Evolutionary conservation across 2,888 invertebrate genomes (phyloP), one percentile per base, ranked within the genome.

Genomic region (Thecophora atra): DNA sequence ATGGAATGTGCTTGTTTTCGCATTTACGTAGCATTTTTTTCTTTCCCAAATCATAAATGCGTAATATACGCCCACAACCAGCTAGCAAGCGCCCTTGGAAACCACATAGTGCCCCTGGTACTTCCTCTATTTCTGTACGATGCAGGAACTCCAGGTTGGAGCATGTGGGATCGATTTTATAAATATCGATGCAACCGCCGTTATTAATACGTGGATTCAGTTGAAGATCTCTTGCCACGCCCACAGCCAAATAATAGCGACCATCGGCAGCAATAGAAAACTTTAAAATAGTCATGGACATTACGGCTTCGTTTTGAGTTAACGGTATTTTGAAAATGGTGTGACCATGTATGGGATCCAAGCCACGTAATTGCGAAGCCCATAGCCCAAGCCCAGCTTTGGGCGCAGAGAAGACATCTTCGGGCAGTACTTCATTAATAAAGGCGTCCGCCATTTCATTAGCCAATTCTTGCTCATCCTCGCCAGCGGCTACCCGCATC

Each of bases 371-470:
- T 73, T 94, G 91, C 0, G 94, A 98, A 0, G 98, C 98, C 99
- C 99, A 99, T 91, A 98, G 93, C 4, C 97, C 98, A 81, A 89
- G 86, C 78, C 98, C 98, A 19, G 99, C 99, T 87, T 98, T 97
- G 0, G 99, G 98, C 0, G 98, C 95, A 0, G 98, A 96, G 86
- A 98, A 99, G 0, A 93, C 89, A 81, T 93, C 94, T 87, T 99
- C 99, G 2, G 98, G 97, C 3, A 98, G 88, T 75, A 97, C 93
- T 85, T 99, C 98, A 71, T 95, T 95, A 1, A 99, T 89, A 81
- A 99, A 98, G 8, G 98, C 96, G 80, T 97, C 96, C 0, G 99
- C 99, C 93, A 99, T 96, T 89, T 99, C 98, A 78, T 94, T 93
- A 0, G 99, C 99, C 69, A 99, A 88, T 79, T 98, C 96, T 76